Evolutionary conservation across 2,797 vertebrate species (phyloP), one percentile per base, ranked within the genome.

Genomic region (Oreortyx pictus): DNA sequence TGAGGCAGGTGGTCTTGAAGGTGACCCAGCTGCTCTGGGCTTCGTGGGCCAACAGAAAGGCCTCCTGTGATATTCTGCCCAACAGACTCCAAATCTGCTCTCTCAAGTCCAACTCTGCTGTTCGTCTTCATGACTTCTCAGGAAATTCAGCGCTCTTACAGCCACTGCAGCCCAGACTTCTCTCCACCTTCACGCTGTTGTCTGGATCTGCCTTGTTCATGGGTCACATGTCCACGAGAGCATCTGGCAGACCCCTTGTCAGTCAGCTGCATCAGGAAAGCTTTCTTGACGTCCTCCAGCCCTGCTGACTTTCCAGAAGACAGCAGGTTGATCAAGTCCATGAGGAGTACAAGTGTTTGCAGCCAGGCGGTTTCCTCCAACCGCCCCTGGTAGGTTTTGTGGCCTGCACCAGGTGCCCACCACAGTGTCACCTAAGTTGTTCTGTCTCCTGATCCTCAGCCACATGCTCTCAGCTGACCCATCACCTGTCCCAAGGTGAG

Each of bases 391-490:
- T 37, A 37, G 25, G 20, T 46, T 25, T 25, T 4, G 0, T 3
- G n/a, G 23, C 7, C 65, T 61, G 25, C 9, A 92, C 68, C 59
- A 66, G 81, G 6, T 61, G 39, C 39, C 44, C 64, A 46, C 31
- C 14, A 0, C 2, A 3, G 18, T 49, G 39, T 39, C 39, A 37
- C 39, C 37, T 3, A 0, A 0, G 0, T 39, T 67, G 14, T 23
- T 43, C 73, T 74, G 43, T 49, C 25, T 56, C n/a, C 65, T 86
- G 65, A 7, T 44, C 68, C 46, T 82, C 33, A 31, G 47, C 60
- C 29, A 12, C 27, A 8, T n/a, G 78, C 59, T 66, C 47, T 84
- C 75, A 65, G 35, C 39, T 66, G 72, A 31, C 50, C 41, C 67
- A 31, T 29, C 4, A 8, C 19, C 39, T 35, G 9, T 37, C 70